Evolutionary conservation across 2,797 vertebrate genomes (phyloP).

Genomic region (Manis crassicaudata): DNA sequence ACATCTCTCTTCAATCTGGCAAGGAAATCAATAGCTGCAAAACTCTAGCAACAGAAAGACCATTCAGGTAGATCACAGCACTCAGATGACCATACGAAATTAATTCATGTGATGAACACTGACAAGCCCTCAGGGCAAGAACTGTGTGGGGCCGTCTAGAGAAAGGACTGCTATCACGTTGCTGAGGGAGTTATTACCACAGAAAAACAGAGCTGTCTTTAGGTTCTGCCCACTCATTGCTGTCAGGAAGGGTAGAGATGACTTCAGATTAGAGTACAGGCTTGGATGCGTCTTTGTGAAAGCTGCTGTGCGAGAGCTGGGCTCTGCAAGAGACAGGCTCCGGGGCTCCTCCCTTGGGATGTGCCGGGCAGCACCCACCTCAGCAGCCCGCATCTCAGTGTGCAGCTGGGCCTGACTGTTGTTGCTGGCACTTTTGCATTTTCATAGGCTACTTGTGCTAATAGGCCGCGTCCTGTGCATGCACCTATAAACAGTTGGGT

Average conservation of each 20-base stretch:
- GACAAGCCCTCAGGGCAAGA: neutral
- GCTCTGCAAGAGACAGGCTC: fast-evolving
- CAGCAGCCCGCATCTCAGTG: fast-evolving
- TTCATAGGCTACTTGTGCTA: fast-evolving
- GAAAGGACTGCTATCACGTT: fast-evolving
- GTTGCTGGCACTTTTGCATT: fast-evolving
- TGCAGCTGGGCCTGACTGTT: fast-evolving
- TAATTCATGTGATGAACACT: neutral
- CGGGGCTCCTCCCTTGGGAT: neutral
- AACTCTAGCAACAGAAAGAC: neutral
- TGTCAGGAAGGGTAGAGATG: fast-evolving
- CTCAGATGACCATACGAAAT: neutral
- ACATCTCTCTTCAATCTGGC: neutral
- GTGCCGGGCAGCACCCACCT: fast-evolving
- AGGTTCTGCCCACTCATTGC: fast-evolving
- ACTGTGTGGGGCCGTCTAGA: fast-evolving
- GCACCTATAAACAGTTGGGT: fast-evolving
- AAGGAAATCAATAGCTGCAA: neutral
- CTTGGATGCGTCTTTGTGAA: neutral
- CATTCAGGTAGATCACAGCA: fast-evolving
- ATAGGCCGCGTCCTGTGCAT: fast-evolving
- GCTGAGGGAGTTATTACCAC: fast-evolving
- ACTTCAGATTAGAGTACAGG: fast-evolving
- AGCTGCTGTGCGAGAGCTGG: fast-evolving
- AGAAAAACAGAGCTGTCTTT: neutral